Percentiles rank a stretch among this genome's conserved stretches.
Evolutionary conservation across 2,113 vertebrate species (phyloP).

Genomic region (Typhlomys cinereus): DNA sequence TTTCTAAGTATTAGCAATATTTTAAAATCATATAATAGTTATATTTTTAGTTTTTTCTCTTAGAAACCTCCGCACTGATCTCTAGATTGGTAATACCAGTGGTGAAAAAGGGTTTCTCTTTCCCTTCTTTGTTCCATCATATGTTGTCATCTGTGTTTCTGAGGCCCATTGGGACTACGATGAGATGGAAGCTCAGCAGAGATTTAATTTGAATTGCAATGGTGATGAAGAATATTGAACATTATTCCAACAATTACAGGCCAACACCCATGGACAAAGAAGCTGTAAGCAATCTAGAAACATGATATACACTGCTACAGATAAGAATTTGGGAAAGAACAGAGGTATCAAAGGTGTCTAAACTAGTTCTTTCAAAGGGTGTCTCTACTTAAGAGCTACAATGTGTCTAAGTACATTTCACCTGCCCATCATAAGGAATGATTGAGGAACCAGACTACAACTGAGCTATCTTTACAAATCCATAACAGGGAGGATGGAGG

Average conservation of each 20-base stretch:
- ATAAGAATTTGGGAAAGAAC: neutral
- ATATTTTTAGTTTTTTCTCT: neutral
- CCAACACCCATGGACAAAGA: fast-evolving
- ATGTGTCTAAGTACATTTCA: neutral
- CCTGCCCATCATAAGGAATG: neutral
- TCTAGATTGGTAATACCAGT: neutral
- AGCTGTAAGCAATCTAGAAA: neutral
- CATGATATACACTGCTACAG: neutral
- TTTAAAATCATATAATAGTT: neutral
- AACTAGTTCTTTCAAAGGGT: neutral
- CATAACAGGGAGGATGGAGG: neutral
- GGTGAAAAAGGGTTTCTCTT: too few species aligned
- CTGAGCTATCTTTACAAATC: neutral
- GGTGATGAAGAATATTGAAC: neutral
- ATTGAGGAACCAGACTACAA: neutral
- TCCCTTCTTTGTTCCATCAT: neutral
- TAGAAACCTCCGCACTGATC: neutral
- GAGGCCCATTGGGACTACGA: neutral
- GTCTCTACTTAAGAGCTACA: neutral
- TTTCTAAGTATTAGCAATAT: neutral
- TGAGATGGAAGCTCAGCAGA: neutral
- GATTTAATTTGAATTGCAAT: neutral
- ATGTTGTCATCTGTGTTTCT: neutral
- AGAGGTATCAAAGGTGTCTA: neutral
- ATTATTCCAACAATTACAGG: neutral